Evolutionary conservation across 2,888 invertebrate genomes (phyloP), one percentile per base, ranked within the genome.

Genomic region (Chrysomela aeneicollis): DNA sequence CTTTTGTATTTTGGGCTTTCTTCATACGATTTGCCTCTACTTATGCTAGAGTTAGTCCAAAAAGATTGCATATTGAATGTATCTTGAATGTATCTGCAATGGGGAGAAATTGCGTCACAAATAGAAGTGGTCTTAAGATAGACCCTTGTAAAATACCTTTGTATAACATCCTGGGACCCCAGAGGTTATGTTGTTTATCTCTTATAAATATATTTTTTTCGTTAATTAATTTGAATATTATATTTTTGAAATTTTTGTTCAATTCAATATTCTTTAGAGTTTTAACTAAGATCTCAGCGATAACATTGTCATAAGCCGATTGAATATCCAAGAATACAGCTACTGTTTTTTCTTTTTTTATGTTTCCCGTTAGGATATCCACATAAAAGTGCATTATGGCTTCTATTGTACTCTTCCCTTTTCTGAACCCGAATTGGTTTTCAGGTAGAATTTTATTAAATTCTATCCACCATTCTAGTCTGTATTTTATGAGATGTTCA

Each of bases 261-360:
- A 49, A n/a, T 17, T 3, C 49, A 10, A 49, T 10, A 4, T 49
- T 9, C 9, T 9, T 17, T 2, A 49, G 49, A 49, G 2, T 17
- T 17, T 49, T 2, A 4, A 49, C 19, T 9, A 49, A 17, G 9
- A 17, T 18, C 10, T 49, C 49, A 18, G 49, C 3, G 18, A 49
- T 49, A 2, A 61, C 61, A 55, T 61, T 61, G 17, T 61, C 61
- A 54, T 52, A n/a, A n/a, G n/a, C n/a, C n/a, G n/a, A n/a, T n/a
- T n/a, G n/a, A n/a, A n/a, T n/a, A n/a, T n/a, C n/a, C n/a, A n/a
- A n/a, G n/a, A n/a, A n/a, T n/a, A n/a, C n/a, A n/a, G 22, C 10
- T 21, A 61, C 26, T 2, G 50, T 19, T n/a, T 26, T 19, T 10
- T 61, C 12, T 42, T 35, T 35, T 54, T 53, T 54, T 6, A 30